A percentile compares a stretch with the other conserved stretches of the same genome.
These are phyloP conservation scores for Oryctes rhinoceros DNA, from an alignment of 1,140 invertebrate species.

Conservation along the genomic window DNA sequence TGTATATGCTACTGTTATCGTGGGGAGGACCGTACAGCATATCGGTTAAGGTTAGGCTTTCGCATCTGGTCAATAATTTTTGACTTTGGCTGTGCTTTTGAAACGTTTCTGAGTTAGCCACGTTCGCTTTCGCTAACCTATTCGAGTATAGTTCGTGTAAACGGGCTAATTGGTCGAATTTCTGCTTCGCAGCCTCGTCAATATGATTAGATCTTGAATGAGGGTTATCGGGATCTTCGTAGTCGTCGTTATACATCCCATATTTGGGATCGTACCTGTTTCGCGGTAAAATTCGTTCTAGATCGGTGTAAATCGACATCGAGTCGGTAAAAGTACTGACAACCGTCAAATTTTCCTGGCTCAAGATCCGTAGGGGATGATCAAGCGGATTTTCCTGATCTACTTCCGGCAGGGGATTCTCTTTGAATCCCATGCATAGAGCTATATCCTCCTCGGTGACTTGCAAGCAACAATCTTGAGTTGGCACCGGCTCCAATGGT, in stretches of 20 bases:
- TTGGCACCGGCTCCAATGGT: conserved; percentile 79
- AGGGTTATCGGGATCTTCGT: conserved; percentile 60
- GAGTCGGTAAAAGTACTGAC: conserved; percentile 88
- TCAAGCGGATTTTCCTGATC: conserved; percentile 72
- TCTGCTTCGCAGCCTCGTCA: conserved; percentile 57
- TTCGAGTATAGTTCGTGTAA: conserved; percentile 74
- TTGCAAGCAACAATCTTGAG: conserved; percentile 83
- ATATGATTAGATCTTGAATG: conserved; percentile 46
- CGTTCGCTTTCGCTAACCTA: conserved; percentile 70
- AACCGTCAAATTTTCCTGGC: conserved; percentile 88
- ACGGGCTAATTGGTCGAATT: conserved; percentile 74
- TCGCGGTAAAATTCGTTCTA: conserved; percentile 67
- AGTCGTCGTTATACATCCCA: conserved; percentile 57
- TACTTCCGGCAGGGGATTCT: conserved; percentile 76
- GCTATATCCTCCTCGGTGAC: conserved; percentile 93
- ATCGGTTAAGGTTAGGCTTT: conserved; percentile 76
- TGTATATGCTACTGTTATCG: conserved; percentile 78
- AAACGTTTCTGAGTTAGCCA: conserved; percentile 66
- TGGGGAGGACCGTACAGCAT: conserved; percentile 71
- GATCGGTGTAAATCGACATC: conserved; percentile 78
- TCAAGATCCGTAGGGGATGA: conserved; percentile 86
- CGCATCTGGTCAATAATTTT: conserved; percentile 65
- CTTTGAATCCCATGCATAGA: conserved; percentile 78
- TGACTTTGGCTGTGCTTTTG: conserved; percentile 61
- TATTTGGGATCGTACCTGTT: conserved; percentile 56